Percentiles rank a stretch among this genome's conserved stretches.
Evolutionary conservation across 2,888 invertebrate genomes (phyloP).

Genomic region (Fabriciana adippe): DNA sequence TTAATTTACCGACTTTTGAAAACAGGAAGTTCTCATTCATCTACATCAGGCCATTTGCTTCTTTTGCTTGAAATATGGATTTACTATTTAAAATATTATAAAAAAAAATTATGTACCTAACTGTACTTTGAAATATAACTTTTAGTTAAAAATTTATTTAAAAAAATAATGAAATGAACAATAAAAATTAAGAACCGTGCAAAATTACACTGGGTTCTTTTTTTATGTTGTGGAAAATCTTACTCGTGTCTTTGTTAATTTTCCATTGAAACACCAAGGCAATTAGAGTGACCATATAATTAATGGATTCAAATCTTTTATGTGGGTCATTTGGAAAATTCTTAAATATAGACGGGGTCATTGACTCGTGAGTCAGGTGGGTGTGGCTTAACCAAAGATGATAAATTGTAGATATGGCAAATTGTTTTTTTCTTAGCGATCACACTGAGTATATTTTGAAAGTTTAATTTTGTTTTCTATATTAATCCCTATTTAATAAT

Average conservation of each 20-base stretch:
- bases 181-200: neutral
- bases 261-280: neutral
- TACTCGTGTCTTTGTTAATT: neutral
- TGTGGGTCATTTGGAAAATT: slow-evolving; percentile 39
- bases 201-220: neutral
- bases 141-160: too few relatives aligned
- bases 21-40: too few relatives aligned
- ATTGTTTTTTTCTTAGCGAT: neutral
- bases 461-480: neutral
- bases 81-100: too few relatives aligned
- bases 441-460: neutral
- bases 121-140: too few relatives aligned
- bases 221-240: neutral
- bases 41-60: too few relatives aligned
- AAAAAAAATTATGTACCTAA: too few relatives aligned
- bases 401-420: slow-evolving; percentile 17
- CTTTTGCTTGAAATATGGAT: too few relatives aligned
- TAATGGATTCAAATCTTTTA: slow-evolving; percentile 27
- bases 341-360: slow-evolving; percentile 36
- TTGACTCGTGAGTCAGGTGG: slow-evolving; percentile 37
- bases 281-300: slow-evolving; percentile 21
- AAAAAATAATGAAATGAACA: neutral
- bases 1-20: too few relatives aligned
- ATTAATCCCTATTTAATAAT: too few relatives aligned
- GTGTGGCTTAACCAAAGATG: slow-evolving; percentile 29